A percentile compares a stretch with the other conserved stretches of the same genome.
Evolutionary conservation across 2,113 vertebrate species (phyloP).

Genomic region (Cyprinodon brontotheroides): DNA sequence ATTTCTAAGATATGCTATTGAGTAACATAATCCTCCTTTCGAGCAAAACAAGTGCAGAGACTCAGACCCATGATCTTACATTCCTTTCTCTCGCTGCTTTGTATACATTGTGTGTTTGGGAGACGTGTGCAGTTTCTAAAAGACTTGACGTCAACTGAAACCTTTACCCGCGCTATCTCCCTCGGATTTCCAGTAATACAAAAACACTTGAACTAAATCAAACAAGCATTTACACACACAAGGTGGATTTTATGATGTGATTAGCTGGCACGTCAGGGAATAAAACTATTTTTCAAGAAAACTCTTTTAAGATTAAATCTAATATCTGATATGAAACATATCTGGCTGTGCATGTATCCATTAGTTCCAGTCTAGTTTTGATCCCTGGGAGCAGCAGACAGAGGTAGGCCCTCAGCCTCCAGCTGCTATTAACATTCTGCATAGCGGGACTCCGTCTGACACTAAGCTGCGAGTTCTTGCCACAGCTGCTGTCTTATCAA

Average conservation of each 20-base stretch:
- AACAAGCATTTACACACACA: conserved; percentile 19
- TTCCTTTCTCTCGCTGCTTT: conserved; percentile 38
- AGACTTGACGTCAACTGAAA: conserved; percentile 64
- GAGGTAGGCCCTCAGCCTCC: background rate
- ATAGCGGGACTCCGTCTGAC: background rate
- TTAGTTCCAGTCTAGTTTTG: background rate
- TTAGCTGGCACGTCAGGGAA: conserved; percentile 38
- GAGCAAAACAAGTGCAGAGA: conserved; percentile 47
- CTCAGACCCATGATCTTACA: conserved; percentile 30
- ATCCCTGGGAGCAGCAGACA: background rate
- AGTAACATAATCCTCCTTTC: conserved; percentile 53
- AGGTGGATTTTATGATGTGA: conserved; percentile 36
- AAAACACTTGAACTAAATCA: conserved; percentile 55
- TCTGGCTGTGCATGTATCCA: conserved; percentile 15
- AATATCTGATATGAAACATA: conserved; percentile 52
- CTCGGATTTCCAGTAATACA: conserved; percentile 56
- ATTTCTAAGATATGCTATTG: conserved; percentile 60
- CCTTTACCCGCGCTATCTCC: conserved; percentile 57
- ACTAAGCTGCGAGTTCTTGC: background rate
- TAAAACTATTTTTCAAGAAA: conserved; percentile 28
- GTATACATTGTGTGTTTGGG: conserved; percentile 37
- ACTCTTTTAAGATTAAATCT: conserved; percentile 27
- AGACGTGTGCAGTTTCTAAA: conserved; percentile 57
- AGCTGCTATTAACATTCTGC: background rate
- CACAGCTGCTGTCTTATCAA: background rate